A percentile compares a stretch with the other conserved stretches of the same genome.
phyloP scores from a whole-genome alignment of 92 coral and sea anemone genomes.

The Parazoanthus swiftii region DNA sequence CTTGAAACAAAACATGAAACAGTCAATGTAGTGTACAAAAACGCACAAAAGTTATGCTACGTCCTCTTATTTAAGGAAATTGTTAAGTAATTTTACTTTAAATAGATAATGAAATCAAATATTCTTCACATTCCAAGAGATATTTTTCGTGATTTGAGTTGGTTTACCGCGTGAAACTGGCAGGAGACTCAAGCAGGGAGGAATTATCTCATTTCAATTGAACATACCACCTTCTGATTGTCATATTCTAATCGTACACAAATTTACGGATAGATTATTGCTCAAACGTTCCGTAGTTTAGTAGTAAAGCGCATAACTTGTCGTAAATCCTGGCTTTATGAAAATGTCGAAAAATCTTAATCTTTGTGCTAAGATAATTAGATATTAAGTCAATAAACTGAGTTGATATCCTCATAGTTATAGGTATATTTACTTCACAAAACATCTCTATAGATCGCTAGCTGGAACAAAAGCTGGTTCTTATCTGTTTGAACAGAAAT shows the following conservation, averaged over 20 bases:
- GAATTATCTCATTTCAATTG: constrained; percentile 22
- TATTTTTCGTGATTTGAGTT: constrained; percentile 37
- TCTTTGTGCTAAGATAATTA: not conserved
- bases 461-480: not conserved
- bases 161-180: not conserved
- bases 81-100: not conserved
- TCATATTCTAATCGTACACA: constrained; percentile 14
- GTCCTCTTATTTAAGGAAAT: constrained; percentile 1
- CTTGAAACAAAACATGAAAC: not conserved
- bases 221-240: constrained; percentile 25
- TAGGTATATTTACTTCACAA: not conserved
- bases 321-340: not conserved
- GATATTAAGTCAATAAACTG: not conserved
- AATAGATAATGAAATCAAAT: constrained; percentile 24
- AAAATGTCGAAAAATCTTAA: not conserved
- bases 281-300: not conserved
- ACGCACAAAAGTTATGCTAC: not conserved
- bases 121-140: constrained; percentile 10
- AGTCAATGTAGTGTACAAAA: not conserved
- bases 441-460: not conserved
- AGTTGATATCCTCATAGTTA: not conserved
- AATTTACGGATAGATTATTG: not conserved
- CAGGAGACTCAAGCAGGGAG: constrained; percentile 1
- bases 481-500: not conserved
- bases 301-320: not conserved